phyloP scores from a whole-genome alignment of 2,888 invertebrate genomes.

The Encarsia formosa region DNA sequence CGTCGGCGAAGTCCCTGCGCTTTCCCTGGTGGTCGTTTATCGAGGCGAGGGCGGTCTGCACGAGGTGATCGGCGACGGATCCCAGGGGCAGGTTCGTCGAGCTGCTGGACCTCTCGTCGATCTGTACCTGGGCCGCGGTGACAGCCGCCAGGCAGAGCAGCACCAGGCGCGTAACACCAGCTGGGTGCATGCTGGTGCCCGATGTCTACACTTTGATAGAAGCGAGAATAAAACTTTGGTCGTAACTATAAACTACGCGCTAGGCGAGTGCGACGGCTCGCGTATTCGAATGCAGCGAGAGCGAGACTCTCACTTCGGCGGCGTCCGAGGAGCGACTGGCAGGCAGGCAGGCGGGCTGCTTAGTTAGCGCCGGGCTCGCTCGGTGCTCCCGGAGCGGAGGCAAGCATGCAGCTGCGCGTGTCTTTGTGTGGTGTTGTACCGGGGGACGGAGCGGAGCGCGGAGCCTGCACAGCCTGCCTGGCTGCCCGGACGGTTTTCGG shows the following conservation, averaged over 20 bases:
- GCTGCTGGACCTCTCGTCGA: slow-evolving; percentile 2
- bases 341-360: not conserved
- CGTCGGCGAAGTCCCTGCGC: slow-evolving; percentile 37
- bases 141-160: not conserved
- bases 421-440: too few relatives aligned
- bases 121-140: slow-evolving; percentile 2
- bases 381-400: not conserved
- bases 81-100: slow-evolving; percentile 33
- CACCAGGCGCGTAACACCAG: not conserved
- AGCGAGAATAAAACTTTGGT: not conserved
- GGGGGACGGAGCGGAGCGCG: not conserved
- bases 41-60: slow-evolving; percentile 38
- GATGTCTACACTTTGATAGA: not conserved
- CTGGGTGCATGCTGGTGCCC: too few relatives aligned
- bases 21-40: slow-evolving; percentile 33
- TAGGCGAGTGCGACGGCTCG: not conserved
- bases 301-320: not conserved
- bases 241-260: not conserved
- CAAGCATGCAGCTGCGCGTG: not conserved
- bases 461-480: not conserved
- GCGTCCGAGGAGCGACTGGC: not conserved
- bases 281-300: not conserved
- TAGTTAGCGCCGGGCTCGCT: not conserved
- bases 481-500: not conserved
- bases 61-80: slow-evolving; percentile 34